Evolutionary conservation across 2,113 vertebrate genomes (phyloP).

Genomic region (Lutjanus erythropterus): DNA sequence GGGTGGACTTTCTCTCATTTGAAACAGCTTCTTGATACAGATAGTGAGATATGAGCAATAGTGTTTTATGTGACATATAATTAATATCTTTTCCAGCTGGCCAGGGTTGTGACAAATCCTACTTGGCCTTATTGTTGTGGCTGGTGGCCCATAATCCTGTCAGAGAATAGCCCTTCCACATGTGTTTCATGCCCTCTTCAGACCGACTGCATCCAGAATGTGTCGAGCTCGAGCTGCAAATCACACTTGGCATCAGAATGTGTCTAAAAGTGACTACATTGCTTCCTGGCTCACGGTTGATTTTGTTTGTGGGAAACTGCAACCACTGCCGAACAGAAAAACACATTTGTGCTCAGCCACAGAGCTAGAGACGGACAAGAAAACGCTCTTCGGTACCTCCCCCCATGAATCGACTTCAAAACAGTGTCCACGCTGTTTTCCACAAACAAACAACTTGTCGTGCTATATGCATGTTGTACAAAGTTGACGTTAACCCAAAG

Average conservation of each 20-base stretch:
- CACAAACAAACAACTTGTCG: conserved; percentile 57
- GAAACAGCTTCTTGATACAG: too few relatives aligned
- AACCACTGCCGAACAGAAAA: conserved; percentile 35
- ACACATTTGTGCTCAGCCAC: conserved; percentile 22
- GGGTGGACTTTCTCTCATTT: too few relatives aligned
- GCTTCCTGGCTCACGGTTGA: conserved; percentile 39
- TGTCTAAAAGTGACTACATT: conserved; percentile 31
- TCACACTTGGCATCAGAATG: conserved; percentile 32
- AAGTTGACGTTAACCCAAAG: conserved; percentile 45
- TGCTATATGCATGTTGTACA: conserved; percentile 48
- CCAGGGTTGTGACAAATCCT: conserved; percentile 9
- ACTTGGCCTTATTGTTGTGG: conserved; percentile 13
- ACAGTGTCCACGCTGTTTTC: conserved; percentile 2
- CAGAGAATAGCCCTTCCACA: conserved; percentile 25
- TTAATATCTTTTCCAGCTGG: conserved; percentile 31
- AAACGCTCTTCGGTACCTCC: conserved; percentile 12
- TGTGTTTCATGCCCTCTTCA: conserved; percentile 35
- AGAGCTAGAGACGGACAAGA: conserved; percentile 34
- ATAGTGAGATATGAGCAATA: conserved; percentile 10
- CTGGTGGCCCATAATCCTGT: conserved; percentile 35
- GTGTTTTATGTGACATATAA: not conserved
- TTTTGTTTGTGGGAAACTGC: conserved; percentile 29
- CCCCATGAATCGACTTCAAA: conserved; percentile 35
- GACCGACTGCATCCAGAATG: conserved; percentile 20
- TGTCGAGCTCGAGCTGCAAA: conserved; percentile 17